A percentile compares a stretch with the other conserved stretches of the same genome.
phyloP scores from a whole-genome alignment of 2,113 vertebrate species.

The Entosphenus tridentatus region DNA sequence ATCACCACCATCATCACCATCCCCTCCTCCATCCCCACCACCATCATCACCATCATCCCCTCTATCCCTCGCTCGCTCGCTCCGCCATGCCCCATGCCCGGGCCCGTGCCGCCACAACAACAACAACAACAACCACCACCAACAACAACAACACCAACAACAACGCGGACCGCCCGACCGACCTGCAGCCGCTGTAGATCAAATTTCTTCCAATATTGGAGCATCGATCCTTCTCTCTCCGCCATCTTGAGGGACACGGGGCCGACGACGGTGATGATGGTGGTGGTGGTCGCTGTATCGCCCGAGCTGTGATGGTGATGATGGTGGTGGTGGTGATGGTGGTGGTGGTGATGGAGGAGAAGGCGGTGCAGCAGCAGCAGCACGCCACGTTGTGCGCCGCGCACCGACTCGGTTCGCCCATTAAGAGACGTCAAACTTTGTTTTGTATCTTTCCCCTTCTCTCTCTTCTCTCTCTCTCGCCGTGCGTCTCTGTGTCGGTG shows the following conservation, averaged over 20 bases:
- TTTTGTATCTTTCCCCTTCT: no score
- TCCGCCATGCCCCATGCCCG: no score
- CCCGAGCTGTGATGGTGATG: neutral
- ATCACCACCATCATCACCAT: no score
- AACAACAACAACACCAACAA: no score
- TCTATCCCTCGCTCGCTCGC: no score
- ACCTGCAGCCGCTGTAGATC: conserved; percentile 88
- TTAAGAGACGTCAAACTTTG: no score
- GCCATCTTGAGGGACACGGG: conserved; percentile 92
- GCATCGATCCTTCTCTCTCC: conserved; percentile 91
- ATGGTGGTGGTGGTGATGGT: neutral
- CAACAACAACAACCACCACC: no score
- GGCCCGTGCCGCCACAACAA: no score
- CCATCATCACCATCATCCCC: no score
- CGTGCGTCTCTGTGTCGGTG: neutral
- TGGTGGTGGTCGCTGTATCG: conserved; percentile 9
- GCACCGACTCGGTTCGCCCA: no score
- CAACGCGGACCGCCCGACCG: conserved; percentile 34
- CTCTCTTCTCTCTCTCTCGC: neutral
- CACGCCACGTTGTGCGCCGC: no score
- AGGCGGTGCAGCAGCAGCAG: neutral
- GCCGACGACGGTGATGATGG: conserved; percentile 25
- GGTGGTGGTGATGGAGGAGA: neutral
- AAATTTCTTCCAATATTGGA: conserved; percentile 83
- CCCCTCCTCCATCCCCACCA: no score